A percentile compares a stretch with the other conserved stretches of the same genome.
Evolutionary conservation across 2,797 vertebrate genomes (phyloP).

Genomic region (Phoebastria nigripes): DNA sequence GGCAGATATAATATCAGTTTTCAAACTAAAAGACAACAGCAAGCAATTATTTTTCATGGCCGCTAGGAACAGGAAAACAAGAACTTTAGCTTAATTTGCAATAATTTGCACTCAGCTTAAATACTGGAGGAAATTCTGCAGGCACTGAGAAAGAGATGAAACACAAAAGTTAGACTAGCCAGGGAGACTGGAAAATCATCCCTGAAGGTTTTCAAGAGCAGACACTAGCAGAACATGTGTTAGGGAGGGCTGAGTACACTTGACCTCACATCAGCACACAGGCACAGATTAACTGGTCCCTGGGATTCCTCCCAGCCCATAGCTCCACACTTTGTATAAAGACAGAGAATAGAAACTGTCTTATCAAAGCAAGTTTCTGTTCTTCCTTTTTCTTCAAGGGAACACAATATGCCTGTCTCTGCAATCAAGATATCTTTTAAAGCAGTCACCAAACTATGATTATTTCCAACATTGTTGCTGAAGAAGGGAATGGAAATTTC

Average conservation of each 20-base stretch:
- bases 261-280: background rate
- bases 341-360: background rate
- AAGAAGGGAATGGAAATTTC: background rate
- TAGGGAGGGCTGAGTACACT: background rate
- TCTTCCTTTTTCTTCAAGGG: background rate
- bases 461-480: background rate
- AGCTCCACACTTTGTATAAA: background rate
- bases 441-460: background rate
- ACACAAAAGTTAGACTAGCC: background rate
- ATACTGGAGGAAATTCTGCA: background rate
- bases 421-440: background rate
- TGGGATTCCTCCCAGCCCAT: background rate
- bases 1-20: background rate
- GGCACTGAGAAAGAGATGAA: background rate
- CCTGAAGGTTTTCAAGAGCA: background rate
- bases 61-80: background rate
- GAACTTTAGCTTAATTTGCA: background rate
- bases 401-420: background rate
- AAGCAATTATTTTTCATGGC: background rate
- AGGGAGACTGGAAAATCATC: background rate
- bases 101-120: background rate
- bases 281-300: background rate
- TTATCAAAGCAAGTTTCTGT: conserved; percentile 1
- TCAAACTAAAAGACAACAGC: background rate
- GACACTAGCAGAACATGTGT: background rate